These are phyloP conservation scores for Synanthedon andrenaeformis DNA, from an alignment of 2,888 invertebrate species.

Conservation along the genomic window DNA sequence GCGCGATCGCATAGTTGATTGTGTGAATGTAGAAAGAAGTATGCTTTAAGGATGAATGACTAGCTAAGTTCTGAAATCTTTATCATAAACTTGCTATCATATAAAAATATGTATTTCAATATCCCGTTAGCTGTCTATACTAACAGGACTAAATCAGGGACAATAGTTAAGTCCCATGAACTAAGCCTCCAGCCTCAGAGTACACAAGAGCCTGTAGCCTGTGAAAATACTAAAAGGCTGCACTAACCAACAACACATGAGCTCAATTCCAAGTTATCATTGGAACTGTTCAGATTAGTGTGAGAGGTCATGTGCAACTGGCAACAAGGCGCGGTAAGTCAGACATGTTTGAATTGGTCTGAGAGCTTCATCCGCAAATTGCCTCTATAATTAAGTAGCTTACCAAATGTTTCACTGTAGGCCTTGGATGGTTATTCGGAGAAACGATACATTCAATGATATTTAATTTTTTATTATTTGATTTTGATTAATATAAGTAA, in stretches of 20 bases:
- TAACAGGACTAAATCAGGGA: background rate
- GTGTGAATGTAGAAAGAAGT: no score
- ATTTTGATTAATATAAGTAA: background rate
- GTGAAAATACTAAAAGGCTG: background rate
- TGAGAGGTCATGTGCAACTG: constrained; percentile 13
- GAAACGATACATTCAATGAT: constrained; percentile 1
- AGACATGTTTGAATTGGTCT: constrained; percentile 21
- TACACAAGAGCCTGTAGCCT: background rate
- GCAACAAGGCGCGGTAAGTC: constrained; percentile 13
- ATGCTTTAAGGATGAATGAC: no score
- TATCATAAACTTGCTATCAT: no score
- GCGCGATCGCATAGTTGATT: no score
- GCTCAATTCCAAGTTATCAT: background rate
- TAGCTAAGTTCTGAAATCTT: no score
- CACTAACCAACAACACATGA: background rate
- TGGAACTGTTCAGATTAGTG: background rate
- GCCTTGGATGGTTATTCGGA: constrained; percentile 7
- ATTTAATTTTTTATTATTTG: background rate
- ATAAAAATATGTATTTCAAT: no score
- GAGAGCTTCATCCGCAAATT: constrained; percentile 32
- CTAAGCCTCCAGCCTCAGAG: background rate
- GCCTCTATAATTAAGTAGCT: constrained; percentile 45
- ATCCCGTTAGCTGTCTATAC: background rate
- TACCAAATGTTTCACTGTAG: constrained; percentile 19
- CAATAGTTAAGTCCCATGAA: background rate